Conservation (phyloP, 2,113 vertebrate genomes). For the Pitta sordida region DNA sequence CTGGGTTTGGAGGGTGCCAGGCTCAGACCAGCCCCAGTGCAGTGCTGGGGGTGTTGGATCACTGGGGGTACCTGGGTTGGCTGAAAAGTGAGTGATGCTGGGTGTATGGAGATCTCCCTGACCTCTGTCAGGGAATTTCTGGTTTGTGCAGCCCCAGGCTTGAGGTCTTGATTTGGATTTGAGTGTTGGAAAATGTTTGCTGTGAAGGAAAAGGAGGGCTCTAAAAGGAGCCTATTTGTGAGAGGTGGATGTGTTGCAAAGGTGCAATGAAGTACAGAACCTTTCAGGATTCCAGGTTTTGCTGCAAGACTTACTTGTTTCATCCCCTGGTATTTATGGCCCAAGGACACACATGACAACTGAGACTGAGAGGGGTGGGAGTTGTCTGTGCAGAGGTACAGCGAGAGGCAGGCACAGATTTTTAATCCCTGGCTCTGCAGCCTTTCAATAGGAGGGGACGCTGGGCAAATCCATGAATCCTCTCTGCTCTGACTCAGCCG, state of each 20-base stretch:
- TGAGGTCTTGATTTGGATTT: neutral
- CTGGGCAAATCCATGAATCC: neutral
- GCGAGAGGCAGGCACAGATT: neutral
- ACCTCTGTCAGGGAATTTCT: neutral
- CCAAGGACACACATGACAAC: too few species aligned
- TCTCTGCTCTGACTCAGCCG: fast-evolving
- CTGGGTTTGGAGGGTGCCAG: neutral
- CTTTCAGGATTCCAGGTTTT: neutral
- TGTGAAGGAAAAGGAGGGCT: neutral
- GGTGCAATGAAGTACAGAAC: neutral
- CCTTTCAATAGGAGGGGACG: neutral
- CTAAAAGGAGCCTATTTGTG: neutral
- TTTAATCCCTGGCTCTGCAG: neutral
- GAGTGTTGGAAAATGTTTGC: neutral
- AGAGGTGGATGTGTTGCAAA: neutral
- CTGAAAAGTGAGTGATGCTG: neutral
- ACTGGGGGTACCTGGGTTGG: neutral
- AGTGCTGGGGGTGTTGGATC: neutral
- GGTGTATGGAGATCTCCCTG: neutral
- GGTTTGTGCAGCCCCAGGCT: neutral
- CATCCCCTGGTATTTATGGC: neutral
- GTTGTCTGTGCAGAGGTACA: fast-evolving
- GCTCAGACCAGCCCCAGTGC: neutral
- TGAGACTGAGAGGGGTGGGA: neutral
- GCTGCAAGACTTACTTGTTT: neutral